Conservation (phyloP, 2,113 vertebrate species). For the Nyctereutes procyonoides region DNA sequence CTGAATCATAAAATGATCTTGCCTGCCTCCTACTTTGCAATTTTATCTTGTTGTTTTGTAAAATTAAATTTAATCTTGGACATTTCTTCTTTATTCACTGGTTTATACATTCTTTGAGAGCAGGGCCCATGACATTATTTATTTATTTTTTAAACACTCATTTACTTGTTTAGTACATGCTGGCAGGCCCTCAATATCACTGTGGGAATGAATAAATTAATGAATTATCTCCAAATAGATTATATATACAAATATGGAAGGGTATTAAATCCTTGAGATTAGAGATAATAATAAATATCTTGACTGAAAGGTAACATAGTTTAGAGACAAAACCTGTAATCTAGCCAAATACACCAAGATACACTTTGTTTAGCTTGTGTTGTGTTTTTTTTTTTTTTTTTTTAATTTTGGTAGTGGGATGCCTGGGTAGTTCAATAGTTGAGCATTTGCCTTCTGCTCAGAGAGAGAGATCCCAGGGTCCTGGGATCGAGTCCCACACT, state of each 20-base stretch:
- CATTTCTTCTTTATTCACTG: background rate
- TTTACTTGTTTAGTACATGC: background rate
- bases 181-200: background rate
- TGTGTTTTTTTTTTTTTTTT: background rate
- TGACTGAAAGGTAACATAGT: background rate
- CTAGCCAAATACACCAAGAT: background rate
- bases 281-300: background rate
- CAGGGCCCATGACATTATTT: background rate
- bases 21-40: background rate
- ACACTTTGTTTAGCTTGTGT: background rate
- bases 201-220: background rate
- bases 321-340: background rate
- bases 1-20: background rate
- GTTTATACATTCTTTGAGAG: background rate
- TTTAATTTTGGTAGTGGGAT: background rate
- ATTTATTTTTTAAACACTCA: background rate
- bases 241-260: background rate
- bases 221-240: background rate
- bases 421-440: too few relatives aligned
- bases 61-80: background rate
- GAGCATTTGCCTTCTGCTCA: too few relatives aligned
- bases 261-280: background rate
- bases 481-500: too few relatives aligned
- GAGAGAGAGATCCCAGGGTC: too few relatives aligned
- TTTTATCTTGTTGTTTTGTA: background rate